phyloP scores from a whole-genome alignment of 2,888 invertebrate genomes.

The Lacanobia oleracea region DNA sequence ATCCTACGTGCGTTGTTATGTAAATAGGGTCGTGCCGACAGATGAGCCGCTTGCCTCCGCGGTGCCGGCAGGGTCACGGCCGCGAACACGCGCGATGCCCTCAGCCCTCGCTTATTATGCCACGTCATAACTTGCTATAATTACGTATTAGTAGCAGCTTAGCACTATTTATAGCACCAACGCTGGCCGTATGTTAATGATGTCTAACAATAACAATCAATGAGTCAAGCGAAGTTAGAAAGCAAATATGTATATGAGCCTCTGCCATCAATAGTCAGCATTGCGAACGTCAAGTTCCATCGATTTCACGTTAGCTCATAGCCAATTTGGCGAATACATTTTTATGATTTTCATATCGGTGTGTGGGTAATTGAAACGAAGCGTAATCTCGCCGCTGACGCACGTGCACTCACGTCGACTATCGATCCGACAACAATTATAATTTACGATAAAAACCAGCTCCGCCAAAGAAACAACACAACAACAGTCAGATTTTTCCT shows the following conservation, averaged over 20 bases:
- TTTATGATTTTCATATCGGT: slow-evolving; percentile 80
- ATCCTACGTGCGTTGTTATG: slow-evolving; percentile 81
- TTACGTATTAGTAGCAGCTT: slow-evolving; percentile 55
- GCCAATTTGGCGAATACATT: slow-evolving; percentile 77
- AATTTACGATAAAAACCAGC: slow-evolving; percentile 74
- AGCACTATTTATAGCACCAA: slow-evolving; percentile 53
- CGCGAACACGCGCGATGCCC: slow-evolving; percentile 70
- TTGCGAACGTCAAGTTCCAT: slow-evolving; percentile 48
- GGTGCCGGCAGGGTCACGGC: slow-evolving; percentile 72
- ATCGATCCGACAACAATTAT: slow-evolving; percentile 74
- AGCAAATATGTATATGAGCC: slow-evolving; percentile 32
- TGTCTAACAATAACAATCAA: slow-evolving; percentile 48
- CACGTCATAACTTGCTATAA: slow-evolving; percentile 65
- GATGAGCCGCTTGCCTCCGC: slow-evolving; percentile 63
- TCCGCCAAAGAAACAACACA: slow-evolving; percentile 62
- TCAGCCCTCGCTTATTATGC: slow-evolving; percentile 63
- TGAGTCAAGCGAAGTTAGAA: slow-evolving; percentile 32
- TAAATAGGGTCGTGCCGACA: slow-evolving; percentile 76
- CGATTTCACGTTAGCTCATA: slow-evolving; percentile 70
- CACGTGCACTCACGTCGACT: slow-evolving; percentile 74
- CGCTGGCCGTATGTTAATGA: slow-evolving; percentile 50
- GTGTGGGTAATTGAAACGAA: slow-evolving; percentile 76
- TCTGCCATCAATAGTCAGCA: slow-evolving; percentile 61
- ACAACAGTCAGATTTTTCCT: slow-evolving; percentile 61
- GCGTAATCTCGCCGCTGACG: slow-evolving; percentile 79